These are phyloP conservation scores for Coregonus sp. DNA, from an alignment of 2,797 vertebrate species.

Conservation along the genomic window DNA sequence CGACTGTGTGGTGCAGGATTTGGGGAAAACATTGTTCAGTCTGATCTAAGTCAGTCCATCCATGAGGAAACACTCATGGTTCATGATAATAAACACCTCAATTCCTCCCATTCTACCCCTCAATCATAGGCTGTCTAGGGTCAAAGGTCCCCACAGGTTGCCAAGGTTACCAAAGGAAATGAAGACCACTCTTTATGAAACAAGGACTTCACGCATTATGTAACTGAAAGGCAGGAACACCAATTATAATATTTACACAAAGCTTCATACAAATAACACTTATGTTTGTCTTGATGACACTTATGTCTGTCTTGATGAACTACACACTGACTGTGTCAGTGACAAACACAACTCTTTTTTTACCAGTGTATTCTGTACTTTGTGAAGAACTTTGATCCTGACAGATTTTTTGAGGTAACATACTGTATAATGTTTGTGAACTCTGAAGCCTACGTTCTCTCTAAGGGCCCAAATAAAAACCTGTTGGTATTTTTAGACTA, in stretches of 20 bases:
- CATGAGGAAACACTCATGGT: background rate
- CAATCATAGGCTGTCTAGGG: background rate
- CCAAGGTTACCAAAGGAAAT: background rate
- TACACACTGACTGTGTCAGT: too few species aligned
- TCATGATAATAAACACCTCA: background rate
- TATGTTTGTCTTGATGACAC: too few species aligned
- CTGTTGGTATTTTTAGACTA: too few species aligned
- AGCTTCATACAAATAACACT: background rate
- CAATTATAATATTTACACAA: background rate
- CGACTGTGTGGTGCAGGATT: conserved; percentile 46
- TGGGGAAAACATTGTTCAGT: conserved; percentile 39
- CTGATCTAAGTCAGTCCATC: background rate
- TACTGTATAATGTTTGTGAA: too few species aligned
- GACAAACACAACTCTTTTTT: too few species aligned
- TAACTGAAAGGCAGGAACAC: background rate
- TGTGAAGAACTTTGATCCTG: too few species aligned
- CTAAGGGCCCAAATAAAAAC: background rate
- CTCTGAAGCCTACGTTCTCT: background rate
- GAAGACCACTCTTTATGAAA: background rate
- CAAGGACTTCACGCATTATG: background rate
- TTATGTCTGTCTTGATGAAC: too few species aligned
- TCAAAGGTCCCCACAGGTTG: background rate
- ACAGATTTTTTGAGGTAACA: too few species aligned
- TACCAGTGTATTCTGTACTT: too few species aligned
- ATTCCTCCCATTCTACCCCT: background rate